Evolutionary conservation across 2,113 vertebrate genomes (phyloP).

Genomic region (Anguilla japonica): DNA sequence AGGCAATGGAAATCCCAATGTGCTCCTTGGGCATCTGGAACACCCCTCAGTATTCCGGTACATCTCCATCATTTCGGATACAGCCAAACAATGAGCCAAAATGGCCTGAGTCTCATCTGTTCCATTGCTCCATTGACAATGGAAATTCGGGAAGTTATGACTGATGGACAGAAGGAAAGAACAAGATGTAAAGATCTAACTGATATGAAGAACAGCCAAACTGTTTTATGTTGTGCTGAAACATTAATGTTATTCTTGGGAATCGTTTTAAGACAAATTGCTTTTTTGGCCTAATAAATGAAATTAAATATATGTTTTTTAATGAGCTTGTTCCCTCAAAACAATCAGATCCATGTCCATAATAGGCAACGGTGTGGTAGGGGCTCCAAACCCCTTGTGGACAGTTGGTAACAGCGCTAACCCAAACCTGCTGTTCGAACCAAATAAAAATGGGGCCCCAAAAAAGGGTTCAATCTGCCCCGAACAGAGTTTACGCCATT

Average conservation of each 20-base stretch:
- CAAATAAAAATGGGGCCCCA: slow-evolving; percentile 50
- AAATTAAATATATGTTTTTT: neutral
- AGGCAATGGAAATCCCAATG: no score
- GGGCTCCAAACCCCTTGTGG: slow-evolving; percentile 39
- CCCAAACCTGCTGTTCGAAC: slow-evolving; percentile 54
- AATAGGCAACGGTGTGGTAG: neutral
- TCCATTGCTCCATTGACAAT: neutral
- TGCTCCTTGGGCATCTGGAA: no score
- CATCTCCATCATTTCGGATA: no score
- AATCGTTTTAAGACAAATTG: no score
- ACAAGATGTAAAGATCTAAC: neutral
- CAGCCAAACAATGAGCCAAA: no score
- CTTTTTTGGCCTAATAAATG: neutral
- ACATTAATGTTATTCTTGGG: no score
- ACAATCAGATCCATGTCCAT: neutral
- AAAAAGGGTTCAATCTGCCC: neutral
- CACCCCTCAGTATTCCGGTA: no score
- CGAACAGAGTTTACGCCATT: neutral
- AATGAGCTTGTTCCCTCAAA: neutral
- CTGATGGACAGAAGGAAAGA: neutral
- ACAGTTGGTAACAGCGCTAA: slow-evolving; percentile 47
- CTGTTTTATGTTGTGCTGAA: no score
- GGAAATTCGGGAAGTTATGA: neutral
- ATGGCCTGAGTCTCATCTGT: neutral
- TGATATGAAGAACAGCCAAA: neutral